Evolutionary conservation across 2,797 vertebrate species (phyloP), one percentile per base, ranked within the genome.

Genomic region (Valencia hispanica): DNA sequence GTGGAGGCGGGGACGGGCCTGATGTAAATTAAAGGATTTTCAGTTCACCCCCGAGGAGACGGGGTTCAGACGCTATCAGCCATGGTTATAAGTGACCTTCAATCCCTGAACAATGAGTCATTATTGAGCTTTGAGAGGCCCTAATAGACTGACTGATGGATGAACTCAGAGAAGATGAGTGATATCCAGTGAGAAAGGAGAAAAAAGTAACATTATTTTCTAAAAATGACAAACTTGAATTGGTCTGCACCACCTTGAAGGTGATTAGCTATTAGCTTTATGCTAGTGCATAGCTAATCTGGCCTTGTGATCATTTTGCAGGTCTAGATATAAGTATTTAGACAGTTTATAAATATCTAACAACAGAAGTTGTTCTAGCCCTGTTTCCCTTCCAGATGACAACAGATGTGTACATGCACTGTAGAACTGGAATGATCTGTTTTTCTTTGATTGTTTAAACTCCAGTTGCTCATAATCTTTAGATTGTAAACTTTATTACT

Each of bases 61-160:
- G 39, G 83, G 85, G 89, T 86, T 86, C 87, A 90, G 90, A 84
- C 86, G 77, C 88, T 92, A 95, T 95, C 94, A 88, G 91, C 76
- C 81, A 73, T 77, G 88, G 90, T 92, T 92, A 95, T 95, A 94
- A 91, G 87, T 91, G 88, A 91, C 90, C 92, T 93, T 87, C 87
- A 80, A 39, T 94, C 89, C 81, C 89, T 69, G 91, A 94, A 94
- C 93, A 95, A 92, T 90, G 84, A 92, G 91, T 94, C 90, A 94
- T 94, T 94, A 95, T 73, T 88, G 84, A 82, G 87, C 88, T 82
- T 80, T 57, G 87, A 87, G 90, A 88, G 82, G 84, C 88, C 81
- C 91, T 95, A 94, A 95, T 92, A 91, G 93, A 93, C 92, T 87
- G 91, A 95, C 89, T 91, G 93, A 93, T 77, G 80, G 91, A 91